These are phyloP conservation scores for Drosophila lacicola DNA, from an alignment of 2,888 invertebrate genomes.

Conservation along the genomic window DNA sequence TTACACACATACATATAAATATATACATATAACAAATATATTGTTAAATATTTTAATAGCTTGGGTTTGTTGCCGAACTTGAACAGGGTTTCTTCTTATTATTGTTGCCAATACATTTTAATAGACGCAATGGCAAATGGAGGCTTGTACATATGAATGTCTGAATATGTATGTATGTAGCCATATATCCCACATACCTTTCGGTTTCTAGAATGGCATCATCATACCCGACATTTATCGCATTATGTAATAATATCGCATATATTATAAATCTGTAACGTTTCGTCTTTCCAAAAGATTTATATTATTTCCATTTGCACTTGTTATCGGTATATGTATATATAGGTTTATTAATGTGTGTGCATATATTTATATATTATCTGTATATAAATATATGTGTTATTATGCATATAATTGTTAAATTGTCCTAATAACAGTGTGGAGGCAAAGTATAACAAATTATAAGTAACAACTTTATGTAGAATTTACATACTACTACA, in stretches of 20 bases:
- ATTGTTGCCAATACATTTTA: conserved; percentile 38
- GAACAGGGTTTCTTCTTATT: conserved; percentile 52
- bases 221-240: conserved; percentile 19
- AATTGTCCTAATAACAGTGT: conserved; percentile 82
- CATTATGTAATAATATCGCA: conserved; percentile 1
- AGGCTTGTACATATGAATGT: conserved; percentile 14
- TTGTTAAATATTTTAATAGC: conserved; percentile 41
- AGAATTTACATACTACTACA: conserved; percentile 35
- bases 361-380: conserved; percentile 11
- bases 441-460: conserved; percentile 77
- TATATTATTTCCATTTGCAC: conserved; percentile 10
- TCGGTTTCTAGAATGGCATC: conserved; percentile 15
- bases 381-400: conserved; percentile 29
- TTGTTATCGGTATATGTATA: conserved; percentile 25
- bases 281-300: conserved; percentile 17
- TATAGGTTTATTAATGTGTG: conserved; percentile 27
- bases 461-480: conserved; percentile 61
- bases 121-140: conserved; percentile 27
- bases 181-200: conserved; percentile 1
- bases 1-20: conserved; percentile 43
- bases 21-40: conserved; percentile 34
- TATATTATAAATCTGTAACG: conserved; percentile 12
- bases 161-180: conserved; percentile 13
- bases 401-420: conserved; percentile 58
- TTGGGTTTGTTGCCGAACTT: conserved; percentile 33